Evolutionary conservation across 2,797 vertebrate genomes (phyloP).

Genomic region (Periparus ater): DNA sequence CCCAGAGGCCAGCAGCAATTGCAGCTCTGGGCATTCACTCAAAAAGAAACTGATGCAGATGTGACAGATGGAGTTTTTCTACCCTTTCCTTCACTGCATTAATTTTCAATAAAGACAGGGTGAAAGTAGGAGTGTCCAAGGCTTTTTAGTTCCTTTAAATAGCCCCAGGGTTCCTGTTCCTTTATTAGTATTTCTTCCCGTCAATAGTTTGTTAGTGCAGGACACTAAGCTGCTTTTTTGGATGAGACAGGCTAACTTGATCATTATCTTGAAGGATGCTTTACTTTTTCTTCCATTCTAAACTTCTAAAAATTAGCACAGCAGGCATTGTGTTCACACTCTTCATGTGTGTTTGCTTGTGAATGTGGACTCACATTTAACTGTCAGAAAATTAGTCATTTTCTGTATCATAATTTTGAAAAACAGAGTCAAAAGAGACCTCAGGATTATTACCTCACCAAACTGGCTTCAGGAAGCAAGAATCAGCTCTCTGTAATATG

Average conservation of each 20-base stretch:
- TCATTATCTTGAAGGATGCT: not conserved
- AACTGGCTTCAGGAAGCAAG: not conserved
- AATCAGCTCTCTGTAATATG: not conserved
- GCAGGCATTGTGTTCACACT: not conserved
- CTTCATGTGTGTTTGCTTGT: not conserved
- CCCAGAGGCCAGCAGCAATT: not conserved
- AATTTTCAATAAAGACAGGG: not conserved
- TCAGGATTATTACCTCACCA: not conserved
- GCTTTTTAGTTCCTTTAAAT: not conserved
- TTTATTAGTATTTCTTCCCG: not conserved
- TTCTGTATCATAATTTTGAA: not conserved
- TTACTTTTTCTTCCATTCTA: not conserved
- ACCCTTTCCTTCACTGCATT: not conserved
- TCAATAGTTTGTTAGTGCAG: not conserved
- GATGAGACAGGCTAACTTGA: not conserved
- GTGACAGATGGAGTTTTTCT: not conserved
- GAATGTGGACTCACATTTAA: not conserved
- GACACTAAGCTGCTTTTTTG: not conserved
- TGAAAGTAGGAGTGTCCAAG: not conserved
- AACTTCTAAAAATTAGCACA: not conserved
- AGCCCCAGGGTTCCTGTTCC: not conserved
- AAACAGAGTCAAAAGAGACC: not conserved
- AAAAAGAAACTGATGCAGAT: rapidly evolving
- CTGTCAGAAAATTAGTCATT: not conserved
- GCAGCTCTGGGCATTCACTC: not conserved